Percentiles rank a stretch among this genome's conserved stretches.
phyloP scores from a whole-genome alignment of 2,113 vertebrate genomes.

The Mola mola region DNA sequence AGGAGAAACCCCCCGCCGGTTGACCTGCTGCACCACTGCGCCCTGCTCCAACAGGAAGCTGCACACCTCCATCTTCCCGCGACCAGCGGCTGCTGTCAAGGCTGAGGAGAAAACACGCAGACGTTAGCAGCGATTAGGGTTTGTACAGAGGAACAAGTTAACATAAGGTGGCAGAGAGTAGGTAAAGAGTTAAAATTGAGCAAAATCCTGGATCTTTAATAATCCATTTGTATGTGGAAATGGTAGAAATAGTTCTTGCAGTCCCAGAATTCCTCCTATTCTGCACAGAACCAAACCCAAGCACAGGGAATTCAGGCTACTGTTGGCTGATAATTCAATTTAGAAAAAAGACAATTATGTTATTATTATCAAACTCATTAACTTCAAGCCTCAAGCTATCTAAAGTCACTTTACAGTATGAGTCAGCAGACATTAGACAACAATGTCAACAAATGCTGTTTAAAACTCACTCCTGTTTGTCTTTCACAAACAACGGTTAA shows the following conservation, averaged over 20 bases:
- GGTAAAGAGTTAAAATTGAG: no score
- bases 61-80: slow-evolving; percentile 93
- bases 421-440: slow-evolving; percentile 44
- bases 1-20: slow-evolving; percentile 87
- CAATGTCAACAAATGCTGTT: slow-evolving; percentile 28
- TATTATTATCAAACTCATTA: slow-evolving; percentile 59
- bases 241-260: no score
- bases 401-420: slow-evolving; percentile 16
- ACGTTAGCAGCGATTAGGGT: slow-evolving; percentile 1
- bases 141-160: neutral
- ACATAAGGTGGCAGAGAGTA: neutral
- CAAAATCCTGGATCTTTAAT: no score
- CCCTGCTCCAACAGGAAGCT: slow-evolving; percentile 84
- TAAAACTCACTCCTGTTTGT: slow-evolving; percentile 36
- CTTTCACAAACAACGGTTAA: slow-evolving; percentile 27
- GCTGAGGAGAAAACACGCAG: slow-evolving; percentile 73
- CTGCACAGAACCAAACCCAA: slow-evolving; percentile 16
- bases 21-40: slow-evolving; percentile 85
- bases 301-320: slow-evolving; percentile 27
- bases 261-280: slow-evolving; percentile 10
- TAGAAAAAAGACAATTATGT: slow-evolving; percentile 52
- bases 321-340: slow-evolving; percentile 50
- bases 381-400: slow-evolving; percentile 41
- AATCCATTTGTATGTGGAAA: neutral
- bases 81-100: slow-evolving; percentile 91